A percentile compares a stretch with the other conserved stretches of the same genome.
These are phyloP conservation scores for Apis dorsata DNA, from an alignment of 1,140 invertebrate species.

Conservation along the genomic window DNA sequence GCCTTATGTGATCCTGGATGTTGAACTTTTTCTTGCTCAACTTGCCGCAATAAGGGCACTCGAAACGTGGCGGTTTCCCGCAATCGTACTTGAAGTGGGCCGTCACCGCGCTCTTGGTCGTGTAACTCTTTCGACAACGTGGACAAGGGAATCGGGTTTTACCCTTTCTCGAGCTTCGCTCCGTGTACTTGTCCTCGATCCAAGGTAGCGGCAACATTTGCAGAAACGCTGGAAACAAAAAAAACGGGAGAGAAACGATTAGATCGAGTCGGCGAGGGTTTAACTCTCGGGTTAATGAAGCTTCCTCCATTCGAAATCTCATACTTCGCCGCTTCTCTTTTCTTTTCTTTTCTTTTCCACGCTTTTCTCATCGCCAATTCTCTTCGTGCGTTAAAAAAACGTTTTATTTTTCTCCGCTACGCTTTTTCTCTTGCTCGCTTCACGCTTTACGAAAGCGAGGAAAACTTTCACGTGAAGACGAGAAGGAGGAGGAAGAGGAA, in stretches of 20 bases:
- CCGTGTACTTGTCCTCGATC: slow-evolving; percentile 63
- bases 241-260: slow-evolving; percentile 47
- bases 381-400: neutral
- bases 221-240: slow-evolving; percentile 70
- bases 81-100: slow-evolving; percentile 82
- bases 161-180: slow-evolving; percentile 58
- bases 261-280: neutral
- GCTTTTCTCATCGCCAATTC: neutral
- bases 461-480: neutral
- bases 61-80: slow-evolving; percentile 78
- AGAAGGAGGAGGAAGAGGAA: too few relatives aligned
- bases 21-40: slow-evolving; percentile 80
- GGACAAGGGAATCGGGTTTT: slow-evolving; percentile 78
- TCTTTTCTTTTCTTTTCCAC: slow-evolving; percentile 6
- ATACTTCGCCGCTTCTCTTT: neutral
- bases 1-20: slow-evolving; percentile 76
- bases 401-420: too few relatives aligned
- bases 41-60: slow-evolving; percentile 78
- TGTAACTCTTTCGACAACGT: slow-evolving; percentile 82
- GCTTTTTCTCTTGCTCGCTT: too few relatives aligned
- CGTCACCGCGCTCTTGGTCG: slow-evolving; percentile 81
- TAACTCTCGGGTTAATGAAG: neutral
- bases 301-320: neutral
- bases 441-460: too few relatives aligned
- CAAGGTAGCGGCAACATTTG: slow-evolving; percentile 65